Conservation (phyloP, 2,888 invertebrate genomes). For the Apamea anceps region DNA sequence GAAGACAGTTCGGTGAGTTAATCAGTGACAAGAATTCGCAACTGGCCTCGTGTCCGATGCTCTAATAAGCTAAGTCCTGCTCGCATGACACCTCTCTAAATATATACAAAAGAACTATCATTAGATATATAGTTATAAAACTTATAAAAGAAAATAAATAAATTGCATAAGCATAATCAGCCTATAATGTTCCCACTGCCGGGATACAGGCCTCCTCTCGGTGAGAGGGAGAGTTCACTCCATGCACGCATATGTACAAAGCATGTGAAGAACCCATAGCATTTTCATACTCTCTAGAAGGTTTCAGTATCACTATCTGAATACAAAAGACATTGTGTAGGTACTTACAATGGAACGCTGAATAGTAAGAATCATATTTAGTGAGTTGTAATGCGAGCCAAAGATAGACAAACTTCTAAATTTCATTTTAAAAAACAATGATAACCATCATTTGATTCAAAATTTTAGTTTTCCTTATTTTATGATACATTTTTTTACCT, state of each 20-base stretch:
- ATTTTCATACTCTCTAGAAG: background rate
- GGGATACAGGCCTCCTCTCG: too few species aligned
- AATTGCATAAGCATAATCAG: too few species aligned
- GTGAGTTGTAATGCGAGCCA: constrained; percentile 5
- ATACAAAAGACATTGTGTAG: background rate
- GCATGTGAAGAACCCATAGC: background rate
- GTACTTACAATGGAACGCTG: background rate
- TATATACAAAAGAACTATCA: background rate
- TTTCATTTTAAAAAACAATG: background rate
- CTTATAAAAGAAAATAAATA: background rate
- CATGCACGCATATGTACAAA: background rate
- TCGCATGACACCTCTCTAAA: background rate
- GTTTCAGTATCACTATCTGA: background rate
- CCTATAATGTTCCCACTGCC: too few species aligned
- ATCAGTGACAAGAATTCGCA: background rate
- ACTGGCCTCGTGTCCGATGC: background rate
- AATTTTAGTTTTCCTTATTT: background rate
- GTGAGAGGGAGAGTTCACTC: background rate
- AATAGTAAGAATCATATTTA: background rate
- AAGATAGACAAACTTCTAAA: background rate
- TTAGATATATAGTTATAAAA: background rate
- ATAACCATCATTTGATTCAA: background rate
- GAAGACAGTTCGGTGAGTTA: background rate
- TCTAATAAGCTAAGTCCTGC: background rate
- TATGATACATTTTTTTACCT: background rate